Percentiles rank a stretch among this genome's conserved stretches.
Evolutionary conservation across 1,140 invertebrate species (phyloP).

Genomic region (Micrasema longulum): DNA sequence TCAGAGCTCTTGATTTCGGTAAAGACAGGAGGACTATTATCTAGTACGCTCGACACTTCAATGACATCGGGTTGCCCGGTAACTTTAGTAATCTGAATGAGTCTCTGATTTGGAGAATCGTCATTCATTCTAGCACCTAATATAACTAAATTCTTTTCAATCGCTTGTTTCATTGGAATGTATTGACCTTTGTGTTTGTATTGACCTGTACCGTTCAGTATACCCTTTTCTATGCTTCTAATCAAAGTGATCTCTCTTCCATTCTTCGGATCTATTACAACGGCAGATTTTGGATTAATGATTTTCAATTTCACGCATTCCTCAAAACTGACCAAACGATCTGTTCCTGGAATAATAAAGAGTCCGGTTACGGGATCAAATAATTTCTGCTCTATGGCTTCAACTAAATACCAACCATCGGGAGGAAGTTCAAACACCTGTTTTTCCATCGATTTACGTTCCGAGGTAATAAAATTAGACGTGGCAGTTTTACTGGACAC

Average conservation of each 20-base stretch:
- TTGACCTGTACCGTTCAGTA: slow-evolving; percentile 83
- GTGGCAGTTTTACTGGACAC: slow-evolving; percentile 62
- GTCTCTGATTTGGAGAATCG: slow-evolving; percentile 65
- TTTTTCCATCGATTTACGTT: slow-evolving; percentile 57
- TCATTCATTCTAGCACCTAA: slow-evolving; percentile 69
- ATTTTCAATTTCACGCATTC: slow-evolving; percentile 89
- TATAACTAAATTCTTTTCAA: slow-evolving; percentile 76
- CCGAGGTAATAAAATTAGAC: slow-evolving; percentile 64
- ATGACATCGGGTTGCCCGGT: slow-evolving; percentile 75
- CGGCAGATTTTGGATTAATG: slow-evolving; percentile 84
- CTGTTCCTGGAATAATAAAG: slow-evolving; percentile 89
- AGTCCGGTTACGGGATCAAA: slow-evolving; percentile 86
- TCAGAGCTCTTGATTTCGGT: slow-evolving; percentile 65
- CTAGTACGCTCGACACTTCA: slow-evolving; percentile 71
- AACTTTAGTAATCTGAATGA: slow-evolving; percentile 74
- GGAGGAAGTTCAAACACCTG: slow-evolving; percentile 75
- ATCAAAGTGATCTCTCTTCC: slow-evolving; percentile 77
- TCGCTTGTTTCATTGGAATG: slow-evolving; percentile 84
- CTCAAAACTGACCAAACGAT: slow-evolving; percentile 86
- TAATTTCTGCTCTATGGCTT: slow-evolving; percentile 81
- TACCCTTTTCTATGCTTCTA: slow-evolving; percentile 82
- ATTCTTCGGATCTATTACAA: slow-evolving; percentile 80
- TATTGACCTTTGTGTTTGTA: slow-evolving; percentile 71
- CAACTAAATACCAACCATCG: slow-evolving; percentile 83
- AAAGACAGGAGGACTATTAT: slow-evolving; percentile 59